Conservation (phyloP, 2,888 invertebrate genomes). For the Minunthozetes semirufus region DNA sequence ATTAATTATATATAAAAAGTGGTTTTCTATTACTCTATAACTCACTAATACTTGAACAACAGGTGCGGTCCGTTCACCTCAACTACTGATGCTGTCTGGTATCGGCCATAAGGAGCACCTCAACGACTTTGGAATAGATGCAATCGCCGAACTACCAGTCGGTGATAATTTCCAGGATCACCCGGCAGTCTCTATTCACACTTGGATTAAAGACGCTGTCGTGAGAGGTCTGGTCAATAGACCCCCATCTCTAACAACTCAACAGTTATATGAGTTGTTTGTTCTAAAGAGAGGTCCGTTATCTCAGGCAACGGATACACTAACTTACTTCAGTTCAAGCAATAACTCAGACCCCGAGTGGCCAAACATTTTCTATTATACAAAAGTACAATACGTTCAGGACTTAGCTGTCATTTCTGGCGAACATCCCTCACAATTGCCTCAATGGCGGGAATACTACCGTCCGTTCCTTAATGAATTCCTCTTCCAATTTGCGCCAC, state of each 20-base stretch:
- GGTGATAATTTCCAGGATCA: constrained; percentile 19
- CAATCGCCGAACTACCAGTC: neutral
- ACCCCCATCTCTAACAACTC: neutral
- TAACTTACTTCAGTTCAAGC: constrained; percentile 6
- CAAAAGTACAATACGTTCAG: constrained; percentile 25
- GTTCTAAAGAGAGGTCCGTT: neutral
- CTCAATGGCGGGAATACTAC: neutral
- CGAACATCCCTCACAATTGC: neutral
- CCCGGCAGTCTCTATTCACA: neutral
- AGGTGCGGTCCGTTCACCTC: constrained; percentile 26
- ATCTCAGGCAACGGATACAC: neutral
- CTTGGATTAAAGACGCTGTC: neutral
- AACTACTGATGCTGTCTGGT: constrained; percentile 6
- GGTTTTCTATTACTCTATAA: neutral
- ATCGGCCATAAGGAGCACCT: constrained; percentile 8
- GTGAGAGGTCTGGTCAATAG: neutral
- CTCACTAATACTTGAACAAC: neutral
- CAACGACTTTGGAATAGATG: neutral
- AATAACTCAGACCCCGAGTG: constrained; percentile 10
- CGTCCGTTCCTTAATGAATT: neutral
- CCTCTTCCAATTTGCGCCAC: neutral
- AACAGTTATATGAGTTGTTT: constrained; percentile 7
- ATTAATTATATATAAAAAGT: neutral
- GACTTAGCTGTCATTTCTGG: neutral
- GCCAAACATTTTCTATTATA: constrained; percentile 25